phyloP scores from a whole-genome alignment of 1,140 invertebrate species.

The Galendromus occidentalis region DNA sequence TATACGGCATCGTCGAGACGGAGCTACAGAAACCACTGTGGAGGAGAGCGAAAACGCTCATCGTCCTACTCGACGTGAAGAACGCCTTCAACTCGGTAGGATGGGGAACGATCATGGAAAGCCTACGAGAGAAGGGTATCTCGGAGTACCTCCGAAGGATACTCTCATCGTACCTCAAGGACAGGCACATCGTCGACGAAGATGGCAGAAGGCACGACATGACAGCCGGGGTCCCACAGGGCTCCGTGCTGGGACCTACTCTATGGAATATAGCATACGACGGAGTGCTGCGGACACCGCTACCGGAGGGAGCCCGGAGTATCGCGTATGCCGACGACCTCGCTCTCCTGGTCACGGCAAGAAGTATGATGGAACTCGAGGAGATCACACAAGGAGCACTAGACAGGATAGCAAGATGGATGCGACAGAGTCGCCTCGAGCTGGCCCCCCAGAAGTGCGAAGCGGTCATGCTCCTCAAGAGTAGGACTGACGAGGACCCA shows the following conservation, averaged over 20 bases:
- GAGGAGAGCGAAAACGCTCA: no score
- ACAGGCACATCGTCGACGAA: not conserved
- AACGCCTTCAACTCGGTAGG: not conserved
- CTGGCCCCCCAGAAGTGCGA: not conserved
- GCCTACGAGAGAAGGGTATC: not conserved
- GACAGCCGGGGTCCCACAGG: not conserved
- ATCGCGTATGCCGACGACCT: conserved; percentile 11
- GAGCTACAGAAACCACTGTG: no score
- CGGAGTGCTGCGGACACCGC: not conserved
- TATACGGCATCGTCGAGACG: not conserved
- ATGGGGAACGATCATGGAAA: not conserved
- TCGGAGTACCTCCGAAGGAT: not conserved
- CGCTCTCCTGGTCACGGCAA: not conserved
- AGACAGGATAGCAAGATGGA: not conserved
- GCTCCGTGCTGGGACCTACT: not conserved
- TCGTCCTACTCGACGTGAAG: not conserved
- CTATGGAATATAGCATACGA: not conserved
- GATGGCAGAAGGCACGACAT: not conserved
- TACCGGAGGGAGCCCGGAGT: not conserved
- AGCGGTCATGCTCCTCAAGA: not conserved
- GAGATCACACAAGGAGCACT: not conserved
- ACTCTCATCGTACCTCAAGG: not conserved
- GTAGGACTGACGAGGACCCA: not conserved
- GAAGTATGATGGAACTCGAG: not conserved
- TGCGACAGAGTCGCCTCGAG: not conserved